Evolutionary conservation across 2,888 invertebrate species (phyloP), one percentile per base, ranked within the genome.

Genomic region (Aphrophora alni): DNA sequence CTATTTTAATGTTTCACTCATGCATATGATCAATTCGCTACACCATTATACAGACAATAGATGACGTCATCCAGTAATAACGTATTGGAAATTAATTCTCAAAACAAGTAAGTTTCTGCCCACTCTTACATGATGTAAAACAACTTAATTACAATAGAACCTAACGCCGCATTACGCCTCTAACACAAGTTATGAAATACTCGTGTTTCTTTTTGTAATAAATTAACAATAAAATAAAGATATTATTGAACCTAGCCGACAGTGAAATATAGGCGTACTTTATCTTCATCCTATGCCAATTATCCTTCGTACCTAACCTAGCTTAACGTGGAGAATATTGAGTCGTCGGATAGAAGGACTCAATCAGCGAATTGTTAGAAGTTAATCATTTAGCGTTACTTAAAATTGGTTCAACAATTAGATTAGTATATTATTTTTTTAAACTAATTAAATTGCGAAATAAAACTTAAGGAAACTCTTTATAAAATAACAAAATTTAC

Each of bases 211-310:
- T 59, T 33, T 59, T 59, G 59, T 21, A 59, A 59, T 59, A 59
- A 59, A 59, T 59, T 59, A 59, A 59, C 59, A 59, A 59, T 59
- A 59, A 59, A 59, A 59, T 59, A 59, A 59, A 59, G 59, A 59
- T 44, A 44, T 59, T 59, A 59, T 59, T 59, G 59, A 59, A 59
- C 21, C 21, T 21, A 59, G 59, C 59, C 59, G 59, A 59, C 59
- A 59, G 21, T 59, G 59, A 59, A 59, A 59, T 59, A 59, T 21
- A 21, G 14, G 12, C 21, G 59, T 8, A 21, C 59, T 59, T 59
- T 59, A 8, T 59, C 59, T 59, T 59, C 59, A 21, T 59, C 59
- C 21, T 59, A 59, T 59, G 59, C 59, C 59, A 59, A 59, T 59
- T 59, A 59, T 59, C 59, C 59, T 59, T n/a, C 21, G 59, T 5